A percentile compares a stretch with the other conserved stretches of the same genome.
Conservation (phyloP, 2,113 vertebrate genomes). For the Balaeniceps rex region DNA sequence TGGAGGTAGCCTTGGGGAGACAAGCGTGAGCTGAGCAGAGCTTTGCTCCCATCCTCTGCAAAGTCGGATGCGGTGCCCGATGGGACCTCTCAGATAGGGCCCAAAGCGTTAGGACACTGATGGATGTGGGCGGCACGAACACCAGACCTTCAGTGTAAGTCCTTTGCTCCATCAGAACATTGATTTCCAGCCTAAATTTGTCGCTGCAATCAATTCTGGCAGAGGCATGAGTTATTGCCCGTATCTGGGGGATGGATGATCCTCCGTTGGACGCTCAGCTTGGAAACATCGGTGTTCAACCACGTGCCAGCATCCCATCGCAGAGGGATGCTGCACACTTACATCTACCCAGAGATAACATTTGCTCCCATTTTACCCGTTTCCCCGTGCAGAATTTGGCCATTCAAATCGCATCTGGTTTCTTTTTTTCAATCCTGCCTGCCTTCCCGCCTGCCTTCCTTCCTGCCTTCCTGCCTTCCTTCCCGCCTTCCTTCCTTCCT, state of each 20-base stretch:
- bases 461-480: too few species aligned
- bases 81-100: background rate
- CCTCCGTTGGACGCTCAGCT: too few species aligned
- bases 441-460: background rate
- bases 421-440: background rate
- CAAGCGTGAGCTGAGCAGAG: background rate
- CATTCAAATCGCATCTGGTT: background rate
- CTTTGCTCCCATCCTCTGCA: background rate
- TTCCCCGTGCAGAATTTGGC: background rate
- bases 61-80: rapidly evolving
- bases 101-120: background rate
- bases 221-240: background rate
- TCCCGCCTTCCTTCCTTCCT: background rate
- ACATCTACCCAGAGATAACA: background rate
- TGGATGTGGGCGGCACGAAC: background rate
- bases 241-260: background rate
- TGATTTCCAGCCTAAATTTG: background rate
- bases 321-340: background rate
- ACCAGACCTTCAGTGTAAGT: background rate
- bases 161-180: background rate
- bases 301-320: too few species aligned
- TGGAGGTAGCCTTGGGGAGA: background rate
- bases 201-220: background rate
- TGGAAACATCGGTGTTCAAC: background rate
- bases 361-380: background rate